Percentiles rank a stretch among this genome's conserved stretches.
phyloP scores from a whole-genome alignment of 1,140 invertebrate species.

The Drosophila punjabiensis region DNA sequence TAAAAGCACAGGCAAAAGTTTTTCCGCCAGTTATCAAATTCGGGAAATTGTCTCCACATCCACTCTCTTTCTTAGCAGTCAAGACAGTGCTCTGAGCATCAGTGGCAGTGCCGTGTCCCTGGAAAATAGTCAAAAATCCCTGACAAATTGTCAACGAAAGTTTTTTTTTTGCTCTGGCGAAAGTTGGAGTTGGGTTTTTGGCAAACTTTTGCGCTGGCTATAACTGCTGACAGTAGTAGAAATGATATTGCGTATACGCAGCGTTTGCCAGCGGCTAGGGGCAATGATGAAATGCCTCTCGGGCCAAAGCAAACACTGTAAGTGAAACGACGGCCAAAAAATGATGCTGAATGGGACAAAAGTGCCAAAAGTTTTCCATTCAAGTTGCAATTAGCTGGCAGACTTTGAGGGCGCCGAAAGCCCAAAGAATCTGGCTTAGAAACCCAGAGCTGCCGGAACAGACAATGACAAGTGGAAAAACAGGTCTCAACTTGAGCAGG shows the following conservation, averaged over 20 bases:
- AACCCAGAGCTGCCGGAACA: constrained; percentile 4
- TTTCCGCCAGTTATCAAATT: constrained; percentile 61
- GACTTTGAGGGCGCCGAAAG: constrained; percentile 7
- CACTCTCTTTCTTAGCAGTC: constrained; percentile 4
- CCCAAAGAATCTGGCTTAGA: constrained; percentile 14
- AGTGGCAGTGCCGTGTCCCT: constrained; percentile 18
- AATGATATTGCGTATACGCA: constrained; percentile 73
- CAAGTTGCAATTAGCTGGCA: constrained; percentile 68
- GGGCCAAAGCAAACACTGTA: constrained; percentile 48
- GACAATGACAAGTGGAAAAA: constrained; percentile 37
- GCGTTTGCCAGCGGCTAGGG: constrained; percentile 9
- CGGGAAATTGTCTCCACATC: constrained; percentile 47
- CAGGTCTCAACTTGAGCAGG: constrained; percentile 30
- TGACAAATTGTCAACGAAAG: constrained; percentile 81
- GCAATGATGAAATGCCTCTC: constrained; percentile 30
- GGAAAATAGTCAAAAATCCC: constrained; percentile 66
- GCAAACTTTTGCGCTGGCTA: constrained; percentile 51
- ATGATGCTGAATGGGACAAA: constrained; percentile 34
- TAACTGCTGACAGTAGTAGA: constrained; percentile 62
- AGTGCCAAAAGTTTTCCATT: constrained; percentile 44
- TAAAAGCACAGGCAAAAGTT: constrained; percentile 47
- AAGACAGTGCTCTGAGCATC: constrained; percentile 25
- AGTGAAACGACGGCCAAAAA: constrained; percentile 34
- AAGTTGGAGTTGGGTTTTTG: constrained; percentile 55
- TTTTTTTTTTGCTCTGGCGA: constrained; percentile 49